Percentiles rank a stretch among this genome's conserved stretches.
These are phyloP conservation scores for Triplophysa dalaica DNA, from an alignment of 2,113 vertebrate species.

Conservation along the genomic window DNA sequence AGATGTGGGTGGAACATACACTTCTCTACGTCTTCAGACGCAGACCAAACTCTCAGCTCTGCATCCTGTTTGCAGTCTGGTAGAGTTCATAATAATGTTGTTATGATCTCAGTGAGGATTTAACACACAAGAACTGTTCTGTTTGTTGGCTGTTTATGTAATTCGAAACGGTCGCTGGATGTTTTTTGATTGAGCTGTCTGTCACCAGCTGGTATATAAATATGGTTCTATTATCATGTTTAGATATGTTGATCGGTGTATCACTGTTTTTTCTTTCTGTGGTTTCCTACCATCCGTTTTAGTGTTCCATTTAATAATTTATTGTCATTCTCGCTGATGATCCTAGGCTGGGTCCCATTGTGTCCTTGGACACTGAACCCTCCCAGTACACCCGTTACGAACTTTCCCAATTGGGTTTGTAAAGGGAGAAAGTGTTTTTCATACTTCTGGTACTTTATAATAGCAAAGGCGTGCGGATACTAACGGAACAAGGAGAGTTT, in stretches of 20 bases:
- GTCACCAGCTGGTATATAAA: not conserved
- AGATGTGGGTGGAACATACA: not conserved
- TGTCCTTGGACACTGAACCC: not conserved
- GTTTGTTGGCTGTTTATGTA: not conserved
- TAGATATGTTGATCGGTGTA: not conserved
- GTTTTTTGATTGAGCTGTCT: conserved; percentile 2
- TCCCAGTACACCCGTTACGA: conserved; percentile 1
- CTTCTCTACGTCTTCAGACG: conserved; percentile 6
- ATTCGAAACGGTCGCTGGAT: conserved; percentile 2
- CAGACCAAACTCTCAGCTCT: conserved; percentile 37
- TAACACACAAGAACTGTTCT: conserved; percentile 15
- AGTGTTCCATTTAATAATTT: conserved; percentile 4
- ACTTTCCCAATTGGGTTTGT: not conserved
- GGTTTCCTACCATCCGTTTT: not conserved
- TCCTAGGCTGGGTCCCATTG: no score
- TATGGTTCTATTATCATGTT: not conserved
- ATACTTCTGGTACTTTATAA: not conserved
- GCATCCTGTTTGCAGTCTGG: conserved; percentile 47
- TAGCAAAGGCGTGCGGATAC: not conserved
- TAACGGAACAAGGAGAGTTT: not conserved
- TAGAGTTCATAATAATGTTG: conserved; percentile 44
- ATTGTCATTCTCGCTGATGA: not conserved
- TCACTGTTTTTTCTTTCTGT: not conserved
- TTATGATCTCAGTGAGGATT: conserved; percentile 35
- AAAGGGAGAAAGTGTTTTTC: not conserved